phyloP scores from a whole-genome alignment of 2,113 vertebrate species.

The Rhineura floridana region DNA sequence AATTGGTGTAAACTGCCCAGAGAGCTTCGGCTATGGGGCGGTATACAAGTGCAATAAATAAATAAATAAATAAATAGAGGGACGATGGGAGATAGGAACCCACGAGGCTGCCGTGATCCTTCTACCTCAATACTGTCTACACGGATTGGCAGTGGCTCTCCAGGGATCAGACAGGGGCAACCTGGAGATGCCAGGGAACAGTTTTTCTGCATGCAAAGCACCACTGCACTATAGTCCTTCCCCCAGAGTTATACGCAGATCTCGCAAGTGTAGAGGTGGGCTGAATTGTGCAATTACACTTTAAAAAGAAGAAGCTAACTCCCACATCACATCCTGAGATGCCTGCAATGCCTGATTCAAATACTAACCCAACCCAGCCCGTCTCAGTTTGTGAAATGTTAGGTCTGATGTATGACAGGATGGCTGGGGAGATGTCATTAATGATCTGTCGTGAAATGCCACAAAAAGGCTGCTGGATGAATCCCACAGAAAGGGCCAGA shows the following conservation, averaged over 20 bases:
- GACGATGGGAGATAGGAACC: too few relatives aligned
- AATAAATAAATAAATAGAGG: too few relatives aligned
- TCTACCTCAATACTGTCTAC: too few relatives aligned
- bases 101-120: not conserved
- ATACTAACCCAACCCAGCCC: rapidly evolving
- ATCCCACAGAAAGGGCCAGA: not conserved
- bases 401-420: rapidly evolving
- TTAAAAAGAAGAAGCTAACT: not conserved
- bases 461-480: not conserved
- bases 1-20: too few relatives aligned
- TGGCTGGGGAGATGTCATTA: not conserved
- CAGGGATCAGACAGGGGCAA: too few relatives aligned
- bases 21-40: too few relatives aligned
- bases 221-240: too few relatives aligned
- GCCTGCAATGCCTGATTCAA: not conserved
- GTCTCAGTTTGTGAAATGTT: not conserved
- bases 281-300: not conserved
- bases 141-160: too few relatives aligned
- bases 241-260: not conserved
- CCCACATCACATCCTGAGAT: not conserved
- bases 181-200: too few relatives aligned
- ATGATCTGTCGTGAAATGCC: not conserved
- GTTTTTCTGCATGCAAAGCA: too few relatives aligned
- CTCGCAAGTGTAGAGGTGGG: not conserved
- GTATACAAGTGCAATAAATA: too few relatives aligned